Base-by-base conservation (phyloP, 1,140 invertebrate genomes). In the Melanaphis sacchari region DNA sequence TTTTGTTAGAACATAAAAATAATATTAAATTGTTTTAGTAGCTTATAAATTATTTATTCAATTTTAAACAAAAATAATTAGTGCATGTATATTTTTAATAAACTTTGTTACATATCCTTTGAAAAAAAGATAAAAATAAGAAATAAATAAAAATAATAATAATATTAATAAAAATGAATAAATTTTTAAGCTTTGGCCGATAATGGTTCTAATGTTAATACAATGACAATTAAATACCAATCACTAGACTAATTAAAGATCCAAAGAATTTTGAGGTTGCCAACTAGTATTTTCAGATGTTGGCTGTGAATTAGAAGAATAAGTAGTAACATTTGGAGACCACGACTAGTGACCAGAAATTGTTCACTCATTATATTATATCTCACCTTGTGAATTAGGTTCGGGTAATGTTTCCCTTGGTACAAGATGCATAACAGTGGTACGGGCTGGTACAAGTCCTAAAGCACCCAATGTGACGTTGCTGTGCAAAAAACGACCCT, bases 341-440 rank as follows among this genome's bases (percentile, higher is more conserved):
- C 94, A 94, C n/a, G 94, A 93, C 43, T 66, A 93, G 18, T 94
- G 90, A 46, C 94, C 93, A 26, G 85, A 93, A 36, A 52, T 41
- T 1, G 92, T 82, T 24, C 36, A 9, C 15, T 84, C 81, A 22
- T 49, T 15, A 40, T 54, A n/a, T 38, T 54, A n/a, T 38, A 93
- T 90, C 90, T 94, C 96, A 99, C 98, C 98, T 97, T 99, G 98
- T 95, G 98, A 99, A 96, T 99, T 99, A 94, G 99, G 99, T 96
- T 99, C 99, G 94, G 99, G 99, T 95, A 99, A 96, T 96, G 99
- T 99, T 96, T 99, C 99, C 96, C 99, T 97, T 94, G 99, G 98
- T 95, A 99, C 99, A 94, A 99, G 97, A 96, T 99, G 99, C 99
- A 99, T 99, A 95, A 99, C 99, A 95, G 99, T 99, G 94, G 99